Conservation (phyloP, 1,140 invertebrate genomes). For the Ceratina calcarata region DNA sequence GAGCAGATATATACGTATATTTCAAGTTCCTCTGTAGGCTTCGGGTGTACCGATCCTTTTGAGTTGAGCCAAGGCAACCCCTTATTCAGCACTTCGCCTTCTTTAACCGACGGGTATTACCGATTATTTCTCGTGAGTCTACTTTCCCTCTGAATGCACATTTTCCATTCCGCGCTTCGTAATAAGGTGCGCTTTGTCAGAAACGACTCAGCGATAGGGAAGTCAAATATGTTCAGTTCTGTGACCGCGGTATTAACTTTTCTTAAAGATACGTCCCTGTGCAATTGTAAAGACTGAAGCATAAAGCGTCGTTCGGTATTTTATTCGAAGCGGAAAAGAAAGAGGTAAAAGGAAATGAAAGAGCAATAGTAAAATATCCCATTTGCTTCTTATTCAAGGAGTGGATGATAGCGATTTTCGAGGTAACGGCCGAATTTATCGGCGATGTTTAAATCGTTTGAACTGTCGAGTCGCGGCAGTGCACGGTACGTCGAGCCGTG, state of each 20-base stretch:
- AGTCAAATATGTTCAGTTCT: conserved; percentile 30
- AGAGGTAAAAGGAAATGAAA: neutral
- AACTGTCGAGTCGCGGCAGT: conserved; percentile 39
- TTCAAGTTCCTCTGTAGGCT: conserved; percentile 38
- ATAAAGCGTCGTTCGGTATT: no score
- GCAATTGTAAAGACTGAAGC: no score
- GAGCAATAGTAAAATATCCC: neutral
- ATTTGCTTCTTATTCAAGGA: neutral
- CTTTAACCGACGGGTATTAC: conserved; percentile 59
- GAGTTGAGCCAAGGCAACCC: conserved; percentile 42
- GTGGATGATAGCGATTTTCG: conserved; percentile 31
- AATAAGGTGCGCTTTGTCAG: conserved; percentile 44
- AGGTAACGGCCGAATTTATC: conserved; percentile 54
- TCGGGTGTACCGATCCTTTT: conserved; percentile 56
- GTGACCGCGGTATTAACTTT: neutral
- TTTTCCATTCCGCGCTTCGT: conserved; percentile 34
- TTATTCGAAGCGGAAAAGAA: no score
- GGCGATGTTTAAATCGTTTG: conserved; percentile 54
- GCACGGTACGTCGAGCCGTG: conserved; percentile 47
- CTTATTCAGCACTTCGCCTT: conserved; percentile 60
- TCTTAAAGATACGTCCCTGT: no score
- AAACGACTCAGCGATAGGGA: conserved; percentile 6
- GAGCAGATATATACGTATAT: conserved; percentile 41
- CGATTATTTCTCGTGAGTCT: conserved; percentile 56
- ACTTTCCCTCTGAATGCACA: conserved; percentile 27